phyloP scores from a whole-genome alignment of 2,797 vertebrate species.

The Sebastes glaucus region DNA sequence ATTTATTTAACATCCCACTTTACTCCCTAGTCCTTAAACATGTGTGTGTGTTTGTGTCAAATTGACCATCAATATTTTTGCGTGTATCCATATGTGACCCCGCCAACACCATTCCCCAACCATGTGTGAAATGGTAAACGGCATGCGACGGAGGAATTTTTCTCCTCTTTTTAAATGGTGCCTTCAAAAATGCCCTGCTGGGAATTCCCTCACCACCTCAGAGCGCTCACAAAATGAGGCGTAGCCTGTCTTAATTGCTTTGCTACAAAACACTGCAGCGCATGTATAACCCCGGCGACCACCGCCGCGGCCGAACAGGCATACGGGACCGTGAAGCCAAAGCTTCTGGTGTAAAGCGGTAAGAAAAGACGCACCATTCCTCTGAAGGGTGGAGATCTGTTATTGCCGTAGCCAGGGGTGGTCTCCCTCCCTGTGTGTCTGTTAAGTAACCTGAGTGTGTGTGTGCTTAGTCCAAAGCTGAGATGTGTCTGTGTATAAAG shows the following conservation, averaged over 20 bases:
- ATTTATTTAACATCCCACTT: neutral
- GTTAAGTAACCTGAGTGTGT: conserved; percentile 22
- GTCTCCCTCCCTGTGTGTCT: conserved; percentile 35
- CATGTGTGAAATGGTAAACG: conserved; percentile 33
- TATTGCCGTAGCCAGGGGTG: conserved; percentile 58
- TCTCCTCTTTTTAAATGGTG: conserved; percentile 14
- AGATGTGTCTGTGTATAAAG: conserved; percentile 12
- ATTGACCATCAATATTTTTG: neutral
- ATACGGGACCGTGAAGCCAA: neutral
- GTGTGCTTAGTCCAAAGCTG: neutral
- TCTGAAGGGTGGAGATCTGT: conserved; percentile 66
- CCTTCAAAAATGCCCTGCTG: conserved; percentile 15
- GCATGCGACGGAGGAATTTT: neutral
- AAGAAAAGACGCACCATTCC: conserved; percentile 55
- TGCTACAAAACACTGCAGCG: conserved; percentile 11
- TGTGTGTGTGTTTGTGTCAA: neutral
- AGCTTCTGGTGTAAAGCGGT: neutral
- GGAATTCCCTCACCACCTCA: conserved; percentile 43
- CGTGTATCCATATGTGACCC: neutral
- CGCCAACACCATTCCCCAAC: neutral
- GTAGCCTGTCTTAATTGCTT: conserved; percentile 19
- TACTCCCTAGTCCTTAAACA: neutral
- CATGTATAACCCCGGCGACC: neutral
- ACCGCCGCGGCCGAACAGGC: neutral
- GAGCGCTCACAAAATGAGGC: conserved; percentile 10